Evolutionary conservation across 2,113 vertebrate species (phyloP), one percentile per base, ranked within the genome.

Genomic region (Anoplopoma fimbria): DNA sequence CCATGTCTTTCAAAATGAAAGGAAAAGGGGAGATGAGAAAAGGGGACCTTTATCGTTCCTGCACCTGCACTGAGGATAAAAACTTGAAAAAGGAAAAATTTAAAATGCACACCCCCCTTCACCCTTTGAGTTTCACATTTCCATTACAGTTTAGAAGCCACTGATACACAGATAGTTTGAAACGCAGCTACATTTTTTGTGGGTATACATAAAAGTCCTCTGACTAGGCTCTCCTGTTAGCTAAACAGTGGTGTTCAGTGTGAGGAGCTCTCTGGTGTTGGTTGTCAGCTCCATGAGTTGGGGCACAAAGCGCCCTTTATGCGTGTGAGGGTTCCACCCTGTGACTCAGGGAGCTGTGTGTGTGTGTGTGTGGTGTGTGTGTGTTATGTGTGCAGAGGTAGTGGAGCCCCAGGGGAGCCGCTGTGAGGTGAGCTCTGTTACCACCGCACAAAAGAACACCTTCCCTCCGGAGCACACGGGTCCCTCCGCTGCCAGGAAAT

Each of bases 221-320:
- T 87, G 67, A 72, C 76, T 71, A 85, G 79, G 86, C 62, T 38
- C 80, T 89, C 71, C 88, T 70, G 84, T 64, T 81, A 69, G 77
- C 74, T 75, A 82, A 91, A 92, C 91, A 91, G 84, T 91, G 83
- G 88, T 70, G 86, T 87, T 89, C 91, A 90, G 82, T 92, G 87
- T 87, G 84, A 83, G 83, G 73, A 86, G 86, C 81, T 81, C 77
- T 57, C 87, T 75, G 90, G 92, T 93, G 91, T 94, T 92, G 89
- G 89, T 91, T 94, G 93, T 93, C 94, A 92, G 90, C 89, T 91
- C 81, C 78, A 67, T 87, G 87, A 92, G 89, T 88, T 79, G 86
- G 89, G 91, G 86, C 91, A 94, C 94, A 94, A 94, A 91, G 92
- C 89, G 9, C 42, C 89, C 93, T 94, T 94, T 94, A 93, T 94